A percentile compares a stretch with the other conserved stretches of the same genome.
Conservation (phyloP, 2,888 invertebrate genomes). For the Orchestes rusci region DNA sequence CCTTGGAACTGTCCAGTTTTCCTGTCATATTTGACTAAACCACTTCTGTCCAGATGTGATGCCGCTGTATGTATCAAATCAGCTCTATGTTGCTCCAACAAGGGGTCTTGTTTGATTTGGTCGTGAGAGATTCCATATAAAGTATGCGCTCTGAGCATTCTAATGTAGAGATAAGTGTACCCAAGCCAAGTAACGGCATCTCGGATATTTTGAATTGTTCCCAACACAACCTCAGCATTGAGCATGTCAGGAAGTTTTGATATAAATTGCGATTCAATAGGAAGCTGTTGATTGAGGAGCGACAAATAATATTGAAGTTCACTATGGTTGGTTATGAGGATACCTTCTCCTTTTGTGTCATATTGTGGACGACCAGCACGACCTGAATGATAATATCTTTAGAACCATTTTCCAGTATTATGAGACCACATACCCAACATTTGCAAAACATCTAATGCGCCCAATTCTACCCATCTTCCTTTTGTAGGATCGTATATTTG, state of each 20-base stretch:
- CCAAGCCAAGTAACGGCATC: conserved; percentile 93
- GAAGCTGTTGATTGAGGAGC: conserved; percentile 94
- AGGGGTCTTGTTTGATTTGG: conserved; percentile 69
- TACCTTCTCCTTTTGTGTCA: conserved; percentile 95
- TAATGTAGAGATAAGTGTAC: conserved; percentile 93
- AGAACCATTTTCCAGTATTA: neutral
- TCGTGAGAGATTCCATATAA: conserved; percentile 84
- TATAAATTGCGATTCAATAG: conserved; percentile 95
- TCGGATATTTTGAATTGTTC: conserved; percentile 78
- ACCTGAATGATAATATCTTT: conserved; percentile 6
- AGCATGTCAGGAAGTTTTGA: conserved; percentile 92
- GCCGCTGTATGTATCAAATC: conserved; percentile 96
- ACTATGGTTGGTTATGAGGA: conserved; percentile 96
- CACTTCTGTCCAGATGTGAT: conserved; percentile 81
- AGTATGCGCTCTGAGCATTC: conserved; percentile 71
- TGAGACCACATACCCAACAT: conserved; percentile 80
- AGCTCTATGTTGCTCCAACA: conserved; percentile 83
- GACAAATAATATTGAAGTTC: conserved; percentile 98
- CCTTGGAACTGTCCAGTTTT: conserved; percentile 73
- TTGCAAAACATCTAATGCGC: conserved; percentile 95
- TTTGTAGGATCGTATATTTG: conserved; percentile 98
- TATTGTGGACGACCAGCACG: conserved; percentile 97
- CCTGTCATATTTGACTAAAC: conserved; percentile 91
- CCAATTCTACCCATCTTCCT: conserved; percentile 96
- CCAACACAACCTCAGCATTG: conserved; percentile 96